These are phyloP conservation scores for Eristalinus sepulchralis DNA, from an alignment of 2,888 invertebrate genomes.

Conservation along the genomic window DNA sequence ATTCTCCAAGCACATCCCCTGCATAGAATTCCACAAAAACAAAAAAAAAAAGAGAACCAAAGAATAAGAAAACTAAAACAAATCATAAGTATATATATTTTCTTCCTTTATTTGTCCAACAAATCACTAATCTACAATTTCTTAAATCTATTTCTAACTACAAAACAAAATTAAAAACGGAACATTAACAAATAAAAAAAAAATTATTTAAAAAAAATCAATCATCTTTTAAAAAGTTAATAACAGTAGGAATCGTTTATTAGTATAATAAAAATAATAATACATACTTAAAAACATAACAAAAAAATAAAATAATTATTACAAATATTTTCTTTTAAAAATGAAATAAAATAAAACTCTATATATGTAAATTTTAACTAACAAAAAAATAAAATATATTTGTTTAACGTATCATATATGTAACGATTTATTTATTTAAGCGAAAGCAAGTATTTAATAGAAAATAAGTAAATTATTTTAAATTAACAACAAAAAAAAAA, in stretches of 20 bases:
- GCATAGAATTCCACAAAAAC: not conserved
- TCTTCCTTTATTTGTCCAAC: constrained; percentile 64
- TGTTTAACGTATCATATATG: not conserved
- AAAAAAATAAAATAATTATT: constrained; percentile 18
- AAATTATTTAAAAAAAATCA: constrained; percentile 27
- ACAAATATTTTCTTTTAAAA: constrained; percentile 14
- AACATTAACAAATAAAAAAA: constrained; percentile 36
- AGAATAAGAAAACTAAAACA: constrained; percentile 8
- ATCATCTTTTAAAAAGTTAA: constrained; percentile 50
- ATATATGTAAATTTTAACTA: constrained; percentile 1
- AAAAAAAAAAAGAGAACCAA: not conserved
- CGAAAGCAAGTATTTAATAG: not conserved
- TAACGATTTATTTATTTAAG: constrained; percentile 9
- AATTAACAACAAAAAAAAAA: not conserved
- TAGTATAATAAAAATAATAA: constrained; percentile 68
- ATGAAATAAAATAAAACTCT: constrained; percentile 6
- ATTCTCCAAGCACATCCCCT: constrained; percentile 50
- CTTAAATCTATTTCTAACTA: constrained; percentile 63
- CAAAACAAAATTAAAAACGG: constrained; percentile 38
- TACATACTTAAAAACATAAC: constrained; percentile 52
- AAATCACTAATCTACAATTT: constrained; percentile 63
- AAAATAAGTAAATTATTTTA: constrained; percentile 28
- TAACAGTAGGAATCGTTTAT: constrained; percentile 70
- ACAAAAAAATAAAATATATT: not conserved
- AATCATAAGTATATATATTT: constrained; percentile 45